Percentiles rank a stretch among this genome's conserved stretches.
phyloP scores from a whole-genome alignment of 2,888 invertebrate species.

The Tipula confusa region DNA sequence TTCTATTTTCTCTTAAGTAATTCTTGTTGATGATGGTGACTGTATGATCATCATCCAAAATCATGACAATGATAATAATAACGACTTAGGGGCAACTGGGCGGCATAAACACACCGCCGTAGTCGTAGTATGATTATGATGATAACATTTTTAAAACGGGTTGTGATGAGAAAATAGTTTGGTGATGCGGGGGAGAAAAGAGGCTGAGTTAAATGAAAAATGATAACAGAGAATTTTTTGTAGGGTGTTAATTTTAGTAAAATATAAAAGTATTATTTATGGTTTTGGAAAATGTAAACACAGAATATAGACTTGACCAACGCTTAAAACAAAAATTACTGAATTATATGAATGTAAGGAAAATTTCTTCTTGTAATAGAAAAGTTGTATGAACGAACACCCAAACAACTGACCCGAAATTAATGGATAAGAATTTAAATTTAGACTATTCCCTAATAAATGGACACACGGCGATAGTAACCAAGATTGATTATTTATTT shows the following conservation, averaged over 20 bases:
- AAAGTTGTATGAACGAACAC: not conserved
- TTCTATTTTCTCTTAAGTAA: slow-evolving; percentile 29
- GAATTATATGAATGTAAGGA: not conserved
- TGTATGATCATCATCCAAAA: not conserved
- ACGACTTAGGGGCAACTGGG: slow-evolving; percentile 28
- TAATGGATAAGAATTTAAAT: slow-evolving; percentile 28
- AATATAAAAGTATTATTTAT: not conserved
- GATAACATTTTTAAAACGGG: not conserved
- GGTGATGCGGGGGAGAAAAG: not conserved
- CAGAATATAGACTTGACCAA: not conserved
- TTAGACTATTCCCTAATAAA: not conserved
- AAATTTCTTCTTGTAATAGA: slow-evolving; percentile 20
- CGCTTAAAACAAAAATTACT: not conserved
- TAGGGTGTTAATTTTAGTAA: slow-evolving; percentile 5
- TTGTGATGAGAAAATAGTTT: not conserved
- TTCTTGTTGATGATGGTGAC: slow-evolving; percentile 21
- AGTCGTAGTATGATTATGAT: not conserved
- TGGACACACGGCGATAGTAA: slow-evolving; percentile 28
- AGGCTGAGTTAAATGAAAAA: not conserved
- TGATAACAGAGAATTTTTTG: not conserved
- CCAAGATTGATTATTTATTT: not conserved
- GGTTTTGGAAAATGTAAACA: not conserved
- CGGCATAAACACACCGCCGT: not conserved
- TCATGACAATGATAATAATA: slow-evolving; percentile 29
- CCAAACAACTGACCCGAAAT: slow-evolving; percentile 30